Percentiles rank a stretch among this genome's conserved stretches.
phyloP scores from a whole-genome alignment of 2,797 vertebrate genomes.

The Champsocephalus esox region DNA sequence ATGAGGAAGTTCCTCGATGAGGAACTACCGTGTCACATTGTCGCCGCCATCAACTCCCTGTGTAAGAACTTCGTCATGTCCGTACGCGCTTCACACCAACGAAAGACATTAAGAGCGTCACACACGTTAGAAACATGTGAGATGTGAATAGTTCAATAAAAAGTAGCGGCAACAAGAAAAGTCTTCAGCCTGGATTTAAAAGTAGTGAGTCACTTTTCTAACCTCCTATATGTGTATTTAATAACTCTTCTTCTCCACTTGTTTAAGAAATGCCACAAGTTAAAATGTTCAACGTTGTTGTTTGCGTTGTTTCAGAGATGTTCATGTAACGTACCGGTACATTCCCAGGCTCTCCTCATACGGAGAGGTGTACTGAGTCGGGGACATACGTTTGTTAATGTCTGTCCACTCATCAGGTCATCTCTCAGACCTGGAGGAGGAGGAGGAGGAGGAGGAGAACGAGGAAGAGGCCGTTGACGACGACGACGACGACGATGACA shows the following conservation, averaged over 20 bases:
- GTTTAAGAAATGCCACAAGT: neutral
- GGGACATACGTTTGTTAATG: neutral
- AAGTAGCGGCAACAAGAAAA: too few relatives aligned
- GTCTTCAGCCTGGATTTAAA: too few relatives aligned
- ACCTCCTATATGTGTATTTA: too few relatives aligned
- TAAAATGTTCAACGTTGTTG: too few relatives aligned
- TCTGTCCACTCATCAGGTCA: constrained; percentile 43
- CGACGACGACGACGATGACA: constrained; percentile 67
- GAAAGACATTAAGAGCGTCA: too few relatives aligned
- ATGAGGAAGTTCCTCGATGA: constrained; percentile 74
- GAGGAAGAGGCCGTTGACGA: constrained; percentile 63
- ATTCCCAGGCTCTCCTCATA: too few relatives aligned
- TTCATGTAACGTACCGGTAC: too few relatives aligned
- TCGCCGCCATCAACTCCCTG: constrained; percentile 57
- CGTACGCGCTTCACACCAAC: too few relatives aligned
- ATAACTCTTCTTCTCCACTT: too few relatives aligned
- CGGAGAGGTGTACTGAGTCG: neutral
- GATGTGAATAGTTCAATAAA: too few relatives aligned
- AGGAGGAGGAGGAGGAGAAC: constrained; percentile 63
- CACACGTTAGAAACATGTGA: too few relatives aligned
- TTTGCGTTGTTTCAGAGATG: neutral
- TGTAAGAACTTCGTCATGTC: constrained; percentile 66
- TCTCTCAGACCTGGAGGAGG: constrained; percentile 56
- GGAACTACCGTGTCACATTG: constrained; percentile 62
- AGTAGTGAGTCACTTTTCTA: too few relatives aligned